A percentile compares a stretch with the other conserved stretches of the same genome.
Conservation (phyloP, 2,888 invertebrate species). For the Scaptomyza polygonia region DNA sequence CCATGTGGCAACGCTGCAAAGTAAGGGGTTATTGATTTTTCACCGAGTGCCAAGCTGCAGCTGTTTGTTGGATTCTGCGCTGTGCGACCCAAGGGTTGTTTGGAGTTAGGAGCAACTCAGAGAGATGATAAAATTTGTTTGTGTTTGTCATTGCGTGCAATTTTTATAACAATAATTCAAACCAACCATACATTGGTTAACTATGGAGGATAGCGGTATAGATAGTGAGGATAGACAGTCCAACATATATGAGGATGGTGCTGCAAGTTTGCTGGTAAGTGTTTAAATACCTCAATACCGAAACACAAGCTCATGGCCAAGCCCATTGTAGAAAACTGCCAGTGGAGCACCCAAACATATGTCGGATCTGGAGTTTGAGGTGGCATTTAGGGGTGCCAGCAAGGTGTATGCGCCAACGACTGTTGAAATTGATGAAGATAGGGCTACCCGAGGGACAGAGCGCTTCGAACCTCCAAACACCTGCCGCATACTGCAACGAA, state of each 20-base stretch:
- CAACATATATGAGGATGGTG: slow-evolving; percentile 70
- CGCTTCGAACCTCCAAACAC: slow-evolving; percentile 81
- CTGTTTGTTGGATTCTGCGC: slow-evolving; percentile 69
- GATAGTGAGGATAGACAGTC: slow-evolving; percentile 83
- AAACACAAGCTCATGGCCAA: slow-evolving; percentile 44
- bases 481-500: slow-evolving; percentile 84
- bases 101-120: slow-evolving; percentile 59
- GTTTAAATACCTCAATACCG: slow-evolving; percentile 3
- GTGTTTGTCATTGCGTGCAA: slow-evolving; percentile 60
- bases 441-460: slow-evolving; percentile 46
- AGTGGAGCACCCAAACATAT: slow-evolving; percentile 74
- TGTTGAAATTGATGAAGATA: slow-evolving; percentile 72
- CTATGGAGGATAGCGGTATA: slow-evolving; percentile 83
- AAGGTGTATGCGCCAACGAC: slow-evolving; percentile 66
- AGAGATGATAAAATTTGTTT: slow-evolving; percentile 65
- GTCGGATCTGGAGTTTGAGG: slow-evolving; percentile 81
- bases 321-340: slow-evolving; percentile 62
- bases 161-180: slow-evolving; percentile 21
- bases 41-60: slow-evolving; percentile 45
- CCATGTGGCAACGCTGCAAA: slow-evolving; percentile 59
- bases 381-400: slow-evolving; percentile 76
- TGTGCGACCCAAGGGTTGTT: slow-evolving; percentile 56
- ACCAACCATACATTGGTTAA: slow-evolving; percentile 9
- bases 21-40: slow-evolving; percentile 71
- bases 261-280: slow-evolving; percentile 69